A percentile compares a stretch with the other conserved stretches of the same genome.
Conservation (phyloP, 2,797 vertebrate genomes). For the Erpetoichthys calabaricus region DNA sequence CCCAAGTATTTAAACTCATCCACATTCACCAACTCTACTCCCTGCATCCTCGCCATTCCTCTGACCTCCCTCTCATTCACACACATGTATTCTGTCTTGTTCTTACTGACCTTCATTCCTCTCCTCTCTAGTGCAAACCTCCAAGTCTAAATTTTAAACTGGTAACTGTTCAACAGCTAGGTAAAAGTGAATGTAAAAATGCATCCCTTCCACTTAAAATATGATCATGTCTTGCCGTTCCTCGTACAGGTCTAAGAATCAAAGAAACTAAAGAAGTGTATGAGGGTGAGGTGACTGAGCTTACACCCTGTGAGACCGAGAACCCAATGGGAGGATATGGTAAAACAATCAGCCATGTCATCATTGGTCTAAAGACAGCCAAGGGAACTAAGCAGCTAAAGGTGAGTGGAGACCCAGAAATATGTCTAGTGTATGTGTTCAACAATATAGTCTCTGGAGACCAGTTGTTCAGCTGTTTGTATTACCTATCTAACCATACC, state of each 20-base stretch:
- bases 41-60: too few species aligned
- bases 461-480: too few species aligned
- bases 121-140: too few species aligned
- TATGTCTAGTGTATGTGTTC: neutral
- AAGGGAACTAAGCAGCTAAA: conserved; percentile 97
- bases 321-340: conserved; percentile 97
- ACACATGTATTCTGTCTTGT: too few species aligned
- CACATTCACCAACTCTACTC: too few species aligned
- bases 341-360: conserved; percentile 94
- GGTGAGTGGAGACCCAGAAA: conserved; percentile 34
- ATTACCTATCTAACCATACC: too few species aligned
- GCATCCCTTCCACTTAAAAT: neutral
- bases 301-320: conserved; percentile 94
- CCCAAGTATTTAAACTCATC: too few species aligned
- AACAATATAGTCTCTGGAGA: too few species aligned
- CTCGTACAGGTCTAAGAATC: conserved; percentile 73
- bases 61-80: too few species aligned
- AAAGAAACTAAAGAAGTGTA: conserved; percentile 98
- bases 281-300: conserved; percentile 94
- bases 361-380: conserved; percentile 92
- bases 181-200: neutral
- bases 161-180: too few species aligned
- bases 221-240: neutral
- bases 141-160: too few species aligned
- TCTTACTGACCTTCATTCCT: too few species aligned